Evolutionary conservation across 2,888 invertebrate genomes (phyloP).

Genomic region (Drosophila melanosoma): DNA sequence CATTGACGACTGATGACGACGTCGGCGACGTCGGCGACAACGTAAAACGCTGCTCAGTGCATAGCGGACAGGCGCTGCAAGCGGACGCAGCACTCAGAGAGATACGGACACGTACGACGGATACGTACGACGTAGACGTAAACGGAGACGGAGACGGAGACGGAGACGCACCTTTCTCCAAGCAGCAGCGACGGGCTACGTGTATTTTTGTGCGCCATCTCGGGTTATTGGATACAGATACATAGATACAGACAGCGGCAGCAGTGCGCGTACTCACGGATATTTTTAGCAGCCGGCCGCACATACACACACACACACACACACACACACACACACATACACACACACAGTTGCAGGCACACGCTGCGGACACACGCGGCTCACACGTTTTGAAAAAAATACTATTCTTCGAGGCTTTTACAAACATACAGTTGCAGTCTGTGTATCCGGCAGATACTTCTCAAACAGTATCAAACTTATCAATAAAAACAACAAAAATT

Average conservation of each 20-base stretch:
- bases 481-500: constrained; percentile 13
- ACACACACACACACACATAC: constrained; percentile 3
- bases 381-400: constrained; percentile 72
- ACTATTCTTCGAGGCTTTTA: constrained; percentile 56
- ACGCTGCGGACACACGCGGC: constrained; percentile 74
- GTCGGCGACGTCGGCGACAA: constrained; percentile 42
- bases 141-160: constrained; percentile 36
- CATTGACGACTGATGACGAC: constrained; percentile 68
- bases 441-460: constrained; percentile 43
- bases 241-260: constrained; percentile 55
- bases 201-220: constrained; percentile 68
- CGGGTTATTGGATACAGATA: constrained; percentile 78
- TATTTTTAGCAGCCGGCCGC: constrained; percentile 77
- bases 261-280: constrained; percentile 69
- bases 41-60: constrained; percentile 74
- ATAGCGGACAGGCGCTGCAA: constrained; percentile 78
- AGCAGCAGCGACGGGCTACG: constrained; percentile 34
- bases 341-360: constrained; percentile 27
- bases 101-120: not conserved
- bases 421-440: constrained; percentile 42
- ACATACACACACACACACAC: constrained; percentile 29
- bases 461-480: constrained; percentile 12
- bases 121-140: constrained; percentile 7
- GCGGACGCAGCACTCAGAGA: constrained; percentile 68
- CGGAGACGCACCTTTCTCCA: constrained; percentile 67